Evolutionary conservation across 2,797 vertebrate species (phyloP), one percentile per base, ranked within the genome.

Genomic region (Danio aesculapii): DNA sequence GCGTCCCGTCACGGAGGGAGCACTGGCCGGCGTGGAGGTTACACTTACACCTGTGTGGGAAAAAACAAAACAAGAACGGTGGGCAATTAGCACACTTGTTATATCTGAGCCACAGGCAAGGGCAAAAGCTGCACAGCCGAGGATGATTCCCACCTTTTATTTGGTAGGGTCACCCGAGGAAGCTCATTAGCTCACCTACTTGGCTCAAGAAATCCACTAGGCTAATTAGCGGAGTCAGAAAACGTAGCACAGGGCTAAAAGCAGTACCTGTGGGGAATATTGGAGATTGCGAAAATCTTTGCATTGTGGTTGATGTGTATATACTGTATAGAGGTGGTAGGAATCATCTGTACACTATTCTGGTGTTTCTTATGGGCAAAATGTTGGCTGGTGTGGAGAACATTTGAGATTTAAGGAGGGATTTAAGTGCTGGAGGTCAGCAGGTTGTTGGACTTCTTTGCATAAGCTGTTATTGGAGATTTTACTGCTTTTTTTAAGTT

Each of bases 21-120:
- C 98, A 99, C 88, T 93, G 90, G 81, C 93, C 94, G 0, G 96
- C 95, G 0, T 99, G 98, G 59, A 98, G 93, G 92, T 98, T 96
- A 87, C 98, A 99, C 83, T 96, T 97, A 88, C 98, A 99, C 92
- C 98, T 99, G 90, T 6, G 63, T 58, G 49, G 62, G 21, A 59
- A 71, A 30, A 71, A 30, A 30, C 30, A 30, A 30, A 30, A 30
- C 30, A 30, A 30, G 30, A 30, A 73, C 39, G n/a, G 13, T 12
- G 16, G 70, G 64, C 74, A 84, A 88, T 87, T 87, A 85, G 81
- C 73, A 43, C 62, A 43, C 63, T 74, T 58, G 68, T 78, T 70
- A 77, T 19, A 39, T 43, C 6, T 19, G 11, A 50, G 61, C 67
- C 53, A 67, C 46, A 77, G 82, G 84, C 81, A 80, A 83, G 82